phyloP scores from a whole-genome alignment of 2,888 invertebrate species.

The Acronicta psi region DNA sequence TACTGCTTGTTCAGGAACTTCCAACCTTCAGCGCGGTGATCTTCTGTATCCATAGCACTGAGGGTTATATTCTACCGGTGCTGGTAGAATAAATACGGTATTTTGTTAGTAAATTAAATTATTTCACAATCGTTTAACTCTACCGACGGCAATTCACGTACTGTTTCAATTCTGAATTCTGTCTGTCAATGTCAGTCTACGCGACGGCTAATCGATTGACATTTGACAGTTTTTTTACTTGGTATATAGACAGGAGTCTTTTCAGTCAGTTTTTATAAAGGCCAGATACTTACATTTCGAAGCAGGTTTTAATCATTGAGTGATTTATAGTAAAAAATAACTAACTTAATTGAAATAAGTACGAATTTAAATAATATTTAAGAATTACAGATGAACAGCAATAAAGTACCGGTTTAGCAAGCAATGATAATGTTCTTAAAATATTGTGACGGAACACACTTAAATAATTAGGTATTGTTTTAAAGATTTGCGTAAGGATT shows the following conservation, averaged over 20 bases:
- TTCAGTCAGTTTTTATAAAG: conserved; percentile 15
- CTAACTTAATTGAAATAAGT: no score
- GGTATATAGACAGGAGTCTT: conserved; percentile 36
- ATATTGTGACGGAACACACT: no score
- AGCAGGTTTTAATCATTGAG: no score
- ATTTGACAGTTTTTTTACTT: conserved; percentile 30
- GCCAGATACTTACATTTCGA: no score
- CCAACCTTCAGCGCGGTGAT: conserved; percentile 86
- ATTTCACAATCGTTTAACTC: conserved; percentile 42
- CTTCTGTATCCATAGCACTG: conserved; percentile 73
- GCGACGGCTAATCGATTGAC: conserved; percentile 45
- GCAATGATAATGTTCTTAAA: no score
- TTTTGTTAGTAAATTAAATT: conserved; percentile 50
- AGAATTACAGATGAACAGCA: no score
- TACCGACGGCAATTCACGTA: conserved; percentile 56
- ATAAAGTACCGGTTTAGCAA: no score
- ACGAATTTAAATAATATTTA: no score
- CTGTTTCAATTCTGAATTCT: conserved; percentile 31
- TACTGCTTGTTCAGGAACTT: conserved; percentile 86
- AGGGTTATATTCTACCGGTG: conserved; percentile 31
- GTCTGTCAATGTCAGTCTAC: conserved; percentile 61
- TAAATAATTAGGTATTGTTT: no score
- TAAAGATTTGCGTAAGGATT: not conserved
- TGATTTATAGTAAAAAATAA: no score
- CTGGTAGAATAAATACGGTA: conserved; percentile 41